These are phyloP conservation scores for Hipparchia semele DNA, from an alignment of 2,888 invertebrate genomes.

Conservation along the genomic window DNA sequence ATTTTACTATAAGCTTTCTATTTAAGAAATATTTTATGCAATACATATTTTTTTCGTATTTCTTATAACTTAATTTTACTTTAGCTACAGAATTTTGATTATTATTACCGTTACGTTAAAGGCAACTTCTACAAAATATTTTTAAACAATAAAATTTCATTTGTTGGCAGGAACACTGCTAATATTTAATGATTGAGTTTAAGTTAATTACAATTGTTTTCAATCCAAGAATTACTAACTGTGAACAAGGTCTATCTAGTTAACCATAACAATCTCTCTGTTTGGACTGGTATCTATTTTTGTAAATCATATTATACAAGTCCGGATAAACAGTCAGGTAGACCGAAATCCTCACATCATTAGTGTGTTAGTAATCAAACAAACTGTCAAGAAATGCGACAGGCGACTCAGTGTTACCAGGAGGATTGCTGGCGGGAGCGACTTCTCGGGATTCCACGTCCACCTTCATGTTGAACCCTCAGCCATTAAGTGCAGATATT, in stretches of 20 bases:
- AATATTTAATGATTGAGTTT: background rate
- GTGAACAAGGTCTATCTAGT: no score
- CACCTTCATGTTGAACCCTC: slow-evolving; percentile 49
- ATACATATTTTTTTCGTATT: background rate
- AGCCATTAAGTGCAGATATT: slow-evolving; percentile 44
- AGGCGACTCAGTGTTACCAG: slow-evolving; percentile 77
- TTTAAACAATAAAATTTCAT: no score
- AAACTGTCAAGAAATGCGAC: slow-evolving; percentile 77
- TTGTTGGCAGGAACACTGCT: background rate
- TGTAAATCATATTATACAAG: slow-evolving; percentile 6
- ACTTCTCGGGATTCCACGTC: slow-evolving; percentile 63
- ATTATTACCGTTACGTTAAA: no score
- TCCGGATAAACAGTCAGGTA: slow-evolving; percentile 24
- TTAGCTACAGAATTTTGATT: no score
- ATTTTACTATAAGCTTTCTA: background rate
- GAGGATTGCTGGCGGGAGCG: slow-evolving; percentile 57
- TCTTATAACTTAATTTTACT: no score
- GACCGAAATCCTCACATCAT: slow-evolving; percentile 37
- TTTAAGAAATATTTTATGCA: background rate
- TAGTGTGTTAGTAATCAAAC: slow-evolving; percentile 47
- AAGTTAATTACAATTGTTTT: no score
- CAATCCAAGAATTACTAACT: no score
- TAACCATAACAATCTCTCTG: background rate
- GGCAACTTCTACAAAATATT: no score
- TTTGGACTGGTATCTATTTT: background rate